Base-by-base conservation (phyloP, 2,113 vertebrate species). In the Saccopteryx bilineata region DNA sequence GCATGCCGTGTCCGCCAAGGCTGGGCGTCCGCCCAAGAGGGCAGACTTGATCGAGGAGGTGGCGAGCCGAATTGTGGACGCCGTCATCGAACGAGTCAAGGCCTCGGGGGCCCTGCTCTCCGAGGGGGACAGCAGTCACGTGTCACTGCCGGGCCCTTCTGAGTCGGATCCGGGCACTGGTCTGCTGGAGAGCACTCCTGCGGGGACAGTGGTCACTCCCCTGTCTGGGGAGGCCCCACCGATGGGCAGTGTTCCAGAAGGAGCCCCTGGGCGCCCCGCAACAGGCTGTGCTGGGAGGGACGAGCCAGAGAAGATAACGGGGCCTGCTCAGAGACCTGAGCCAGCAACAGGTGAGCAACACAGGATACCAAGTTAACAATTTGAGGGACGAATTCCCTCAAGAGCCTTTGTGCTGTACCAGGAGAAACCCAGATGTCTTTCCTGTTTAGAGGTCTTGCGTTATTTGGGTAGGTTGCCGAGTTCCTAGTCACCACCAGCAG, bases 321-420 rank as follows among this genome's bases (percentile, higher is more conserved):
- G 5, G 0, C 76, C 65, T 12, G 10, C 24, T 9, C 92, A 54
- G 46, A 90, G 1, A 82, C 50, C 87, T 14, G 91, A 96, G 33
- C 58, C 74, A 48, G 63, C 68, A 80, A 56, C 96, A 98, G 98
- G 98, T 99, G 97, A 95, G 98, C 75, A 84, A 96, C 82, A 18
- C 24, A 15, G 23, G 95, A 71, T 83, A 28, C 13, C 63, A 33
- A 69, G 4, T 48, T 33, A 31, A 7, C n/a, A 58, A 4, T 23
- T 46, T 5, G 28, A 48, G 26, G 71, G 68, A 4, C 52, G 28
- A 3, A 7, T 74, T 65, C 39, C 23, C 33, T 9, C 23, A 4
- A 31, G 69, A 28, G 23, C 54, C 8, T 94, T 68, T 74, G 21
- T 82, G 39, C 6, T n/a, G 2, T 46, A 28, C 79, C 81, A 18